Evolutionary conservation across 2,797 vertebrate genomes (phyloP).

Genomic region (Sebastes cheni): DNA sequence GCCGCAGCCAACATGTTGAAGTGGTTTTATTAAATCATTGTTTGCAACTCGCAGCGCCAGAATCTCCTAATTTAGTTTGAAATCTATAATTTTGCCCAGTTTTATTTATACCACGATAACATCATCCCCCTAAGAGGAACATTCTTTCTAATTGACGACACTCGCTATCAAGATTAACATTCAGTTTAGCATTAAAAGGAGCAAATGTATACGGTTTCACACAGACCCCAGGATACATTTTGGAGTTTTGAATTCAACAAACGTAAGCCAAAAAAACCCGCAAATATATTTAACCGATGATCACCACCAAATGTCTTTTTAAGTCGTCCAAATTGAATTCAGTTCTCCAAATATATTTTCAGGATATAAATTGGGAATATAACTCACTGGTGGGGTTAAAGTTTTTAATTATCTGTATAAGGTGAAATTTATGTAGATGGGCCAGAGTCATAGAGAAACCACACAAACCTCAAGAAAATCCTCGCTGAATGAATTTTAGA

Average conservation of each 20-base stretch:
- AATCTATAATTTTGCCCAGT: slow-evolving; percentile 56
- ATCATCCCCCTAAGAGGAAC: slow-evolving; percentile 33
- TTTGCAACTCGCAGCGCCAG: slow-evolving; percentile 38
- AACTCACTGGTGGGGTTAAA: slow-evolving; percentile 26
- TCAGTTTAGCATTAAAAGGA: slow-evolving; percentile 19
- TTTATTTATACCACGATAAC: slow-evolving; percentile 59
- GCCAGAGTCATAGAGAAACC: slow-evolving; percentile 26
- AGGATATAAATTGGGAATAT: slow-evolving; percentile 18
- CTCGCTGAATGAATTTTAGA: slow-evolving; percentile 48
- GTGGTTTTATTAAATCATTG: slow-evolving; percentile 56
- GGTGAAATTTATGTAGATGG: slow-evolving; percentile 40
- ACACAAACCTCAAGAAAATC: slow-evolving; percentile 53
- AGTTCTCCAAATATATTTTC: slow-evolving; percentile 34
- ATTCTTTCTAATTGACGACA: slow-evolving; percentile 34
- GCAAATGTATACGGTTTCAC: slow-evolving; percentile 46
- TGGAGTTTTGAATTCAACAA: slow-evolving; percentile 1
- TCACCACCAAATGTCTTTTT: slow-evolving; percentile 20
- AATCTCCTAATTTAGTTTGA: slow-evolving; percentile 58
- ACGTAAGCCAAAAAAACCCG: background rate
- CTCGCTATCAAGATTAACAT: slow-evolving; percentile 58
- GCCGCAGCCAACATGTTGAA: slow-evolving; percentile 43
- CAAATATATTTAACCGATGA: slow-evolving; percentile 25
- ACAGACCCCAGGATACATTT: slow-evolving; percentile 10
- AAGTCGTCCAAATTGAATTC: slow-evolving; percentile 26
- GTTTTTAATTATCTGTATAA: slow-evolving; percentile 53